Percentiles rank a stretch among this genome's conserved stretches.
Evolutionary conservation across 1,140 invertebrate genomes (phyloP).

Genomic region (Asbolus verrucosus): DNA sequence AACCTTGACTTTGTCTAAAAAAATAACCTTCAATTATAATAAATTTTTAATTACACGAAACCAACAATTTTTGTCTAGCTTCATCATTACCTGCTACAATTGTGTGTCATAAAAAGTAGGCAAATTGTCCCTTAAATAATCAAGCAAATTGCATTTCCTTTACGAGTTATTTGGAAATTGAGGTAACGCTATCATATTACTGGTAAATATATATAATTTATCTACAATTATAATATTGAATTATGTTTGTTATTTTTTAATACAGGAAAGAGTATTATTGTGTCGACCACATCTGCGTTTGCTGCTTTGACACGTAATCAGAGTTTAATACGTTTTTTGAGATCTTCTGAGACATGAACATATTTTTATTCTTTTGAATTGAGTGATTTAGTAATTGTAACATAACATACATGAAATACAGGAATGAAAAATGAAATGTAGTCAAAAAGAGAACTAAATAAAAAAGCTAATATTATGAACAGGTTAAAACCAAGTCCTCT

Average conservation of each 20-base stretch:
- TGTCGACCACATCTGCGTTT: no score
- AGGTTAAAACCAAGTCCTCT: no score
- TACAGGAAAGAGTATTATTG: slow-evolving; percentile 17
- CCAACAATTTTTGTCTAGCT: slow-evolving; percentile 3
- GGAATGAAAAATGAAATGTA: no score
- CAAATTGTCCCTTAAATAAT: slow-evolving; percentile 17
- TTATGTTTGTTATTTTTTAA: not conserved
- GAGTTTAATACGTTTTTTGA: not conserved
- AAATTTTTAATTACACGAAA: slow-evolving; percentile 12
- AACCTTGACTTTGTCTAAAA: slow-evolving; percentile 29
- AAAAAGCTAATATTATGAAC: no score
- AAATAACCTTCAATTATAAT: not conserved
- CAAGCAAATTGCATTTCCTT: slow-evolving; percentile 32
- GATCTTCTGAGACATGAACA: no score
- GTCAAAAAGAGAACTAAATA: no score
- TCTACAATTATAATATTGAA: slow-evolving; percentile 4
- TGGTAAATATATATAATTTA: slow-evolving; percentile 18
- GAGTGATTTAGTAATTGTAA: no score
- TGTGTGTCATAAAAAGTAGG: slow-evolving; percentile 12
- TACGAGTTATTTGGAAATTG: slow-evolving; percentile 1
- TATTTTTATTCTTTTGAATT: no score
- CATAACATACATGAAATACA: no score
- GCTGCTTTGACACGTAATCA: slow-evolving; percentile 11
- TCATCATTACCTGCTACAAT: slow-evolving; percentile 1
- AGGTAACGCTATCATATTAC: not conserved